Base-by-base conservation (phyloP, 2,113 vertebrate species). In the Sula dactylatra region DNA sequence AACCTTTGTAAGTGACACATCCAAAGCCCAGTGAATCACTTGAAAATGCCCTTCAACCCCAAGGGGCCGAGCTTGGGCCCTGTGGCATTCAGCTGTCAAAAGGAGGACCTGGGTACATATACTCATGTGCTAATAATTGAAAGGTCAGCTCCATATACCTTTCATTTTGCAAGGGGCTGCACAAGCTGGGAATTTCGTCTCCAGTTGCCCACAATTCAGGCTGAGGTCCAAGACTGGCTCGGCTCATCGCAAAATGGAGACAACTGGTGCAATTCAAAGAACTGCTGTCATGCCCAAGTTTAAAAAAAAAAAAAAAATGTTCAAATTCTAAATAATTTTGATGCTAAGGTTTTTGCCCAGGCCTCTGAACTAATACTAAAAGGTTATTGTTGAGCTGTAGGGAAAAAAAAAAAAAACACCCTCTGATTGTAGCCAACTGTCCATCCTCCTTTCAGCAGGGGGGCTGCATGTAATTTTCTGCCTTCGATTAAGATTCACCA, bases 401-500 rank as follows among this genome's bases (percentile, higher is more conserved):
- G n/a, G n/a, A n/a, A n/a, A n/a, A 12, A 93, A 73, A 81, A 64
- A 88, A 71, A 5, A 42, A 42, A 44, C 42, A 11, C 13, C 20
- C 31, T 74, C 80, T 58, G 80, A 92, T 21, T 91, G 88, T 54
- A 96, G 81, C n/a, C 80, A 90, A 96, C 45, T 95, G 94, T 96
- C 94, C 90, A 86, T 93, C 81, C 93, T 74, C 34, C 67, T 86
- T 96, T 94, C 92, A 79, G 94, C 95, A 95, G 94, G 94, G 95
- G 87, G 49, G 40, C 95, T 59, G 26, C 90, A 91, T 95, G 83
- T 91, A 97, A 97, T 98, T 96, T 97, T 97, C 96, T 97, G 87
- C 87, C 85, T 95, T 93, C 49, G 14, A 97, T 97, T 96, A 94
- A 93, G 97, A 97, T 96, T 96, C 94, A 94, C 92, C 92, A 95